Evolutionary conservation across 2,888 invertebrate genomes (phyloP).

Genomic region (Lordiphosa andalusiaca): DNA sequence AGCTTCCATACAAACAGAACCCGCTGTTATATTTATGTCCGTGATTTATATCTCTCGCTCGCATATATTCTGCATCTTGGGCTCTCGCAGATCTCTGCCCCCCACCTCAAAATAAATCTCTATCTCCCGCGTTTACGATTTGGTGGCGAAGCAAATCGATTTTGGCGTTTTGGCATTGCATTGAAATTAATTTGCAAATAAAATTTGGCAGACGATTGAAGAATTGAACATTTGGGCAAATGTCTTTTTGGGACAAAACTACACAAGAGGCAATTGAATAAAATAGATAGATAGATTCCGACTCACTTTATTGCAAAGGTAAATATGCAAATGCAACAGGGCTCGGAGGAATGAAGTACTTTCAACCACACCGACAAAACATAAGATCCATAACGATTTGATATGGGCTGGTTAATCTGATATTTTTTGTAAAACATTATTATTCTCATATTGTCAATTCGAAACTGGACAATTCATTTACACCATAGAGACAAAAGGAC

Average conservation of each 20-base stretch:
- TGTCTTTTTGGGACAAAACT: slow-evolving; percentile 3
- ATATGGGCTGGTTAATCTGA: too few relatives aligned
- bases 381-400: too few relatives aligned
- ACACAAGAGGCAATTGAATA: slow-evolving; percentile 30
- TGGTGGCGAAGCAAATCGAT: slow-evolving; percentile 49
- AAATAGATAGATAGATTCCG: background rate
- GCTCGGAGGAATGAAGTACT: too few relatives aligned
- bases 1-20: slow-evolving; percentile 17
- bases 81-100: slow-evolving; percentile 1
- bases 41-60: slow-evolving; percentile 38
- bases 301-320: background rate
- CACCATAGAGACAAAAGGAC: too few relatives aligned
- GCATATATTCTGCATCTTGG: slow-evolving; percentile 23
- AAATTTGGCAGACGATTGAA: slow-evolving; percentile 40
- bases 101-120: background rate
- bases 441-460: too few relatives aligned
- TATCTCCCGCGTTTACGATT: slow-evolving; percentile 24
- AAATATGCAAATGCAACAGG: too few relatives aligned
- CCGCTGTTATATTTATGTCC: slow-evolving; percentile 40
- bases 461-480: too few relatives aligned
- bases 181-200: slow-evolving; percentile 57
- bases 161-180: slow-evolving; percentile 47
- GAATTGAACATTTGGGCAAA: slow-evolving; percentile 16
- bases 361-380: too few relatives aligned
- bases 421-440: too few relatives aligned